Evolutionary conservation across 2,113 vertebrate species (phyloP).

Genomic region (Ammodytes dubius): DNA sequence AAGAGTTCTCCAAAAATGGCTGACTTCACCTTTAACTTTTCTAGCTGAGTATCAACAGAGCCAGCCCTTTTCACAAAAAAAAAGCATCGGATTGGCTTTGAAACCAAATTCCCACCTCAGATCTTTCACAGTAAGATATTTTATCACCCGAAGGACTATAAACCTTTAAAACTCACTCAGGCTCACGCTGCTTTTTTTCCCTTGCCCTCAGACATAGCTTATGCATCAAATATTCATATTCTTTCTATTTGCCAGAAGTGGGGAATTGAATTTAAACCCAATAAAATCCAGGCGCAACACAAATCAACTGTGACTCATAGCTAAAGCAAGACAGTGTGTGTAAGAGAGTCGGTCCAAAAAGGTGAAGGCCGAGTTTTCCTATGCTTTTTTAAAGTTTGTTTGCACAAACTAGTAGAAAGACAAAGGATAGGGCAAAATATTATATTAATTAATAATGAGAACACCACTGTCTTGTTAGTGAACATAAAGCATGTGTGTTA

Average conservation of each 20-base stretch:
- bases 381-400: not conserved
- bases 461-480: constrained; percentile 12
- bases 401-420: not conserved
- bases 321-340: not conserved
- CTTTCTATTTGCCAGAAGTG: constrained; percentile 39
- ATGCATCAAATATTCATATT: constrained; percentile 60
- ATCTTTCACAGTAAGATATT: constrained; percentile 4
- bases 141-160: constrained; percentile 30
- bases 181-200: constrained; percentile 29
- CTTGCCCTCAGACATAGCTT: constrained; percentile 34
- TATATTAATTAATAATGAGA: constrained; percentile 49
- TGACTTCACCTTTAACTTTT: not conserved
- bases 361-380: not conserved
- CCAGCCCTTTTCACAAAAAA: not conserved
- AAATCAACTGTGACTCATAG: constrained; percentile 28
- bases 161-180: constrained; percentile 42
- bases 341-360: not conserved
- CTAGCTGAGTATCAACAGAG: constrained; percentile 3
- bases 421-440: not conserved
- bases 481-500: constrained; percentile 26
- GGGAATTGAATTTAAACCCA: constrained; percentile 52
- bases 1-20: too few species aligned
- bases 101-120: not conserved
- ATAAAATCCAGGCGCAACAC: constrained; percentile 41
- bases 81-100: constrained; percentile 1